Conservation (phyloP, 1,140 invertebrate species). For the Brachionus sp. region DNA sequence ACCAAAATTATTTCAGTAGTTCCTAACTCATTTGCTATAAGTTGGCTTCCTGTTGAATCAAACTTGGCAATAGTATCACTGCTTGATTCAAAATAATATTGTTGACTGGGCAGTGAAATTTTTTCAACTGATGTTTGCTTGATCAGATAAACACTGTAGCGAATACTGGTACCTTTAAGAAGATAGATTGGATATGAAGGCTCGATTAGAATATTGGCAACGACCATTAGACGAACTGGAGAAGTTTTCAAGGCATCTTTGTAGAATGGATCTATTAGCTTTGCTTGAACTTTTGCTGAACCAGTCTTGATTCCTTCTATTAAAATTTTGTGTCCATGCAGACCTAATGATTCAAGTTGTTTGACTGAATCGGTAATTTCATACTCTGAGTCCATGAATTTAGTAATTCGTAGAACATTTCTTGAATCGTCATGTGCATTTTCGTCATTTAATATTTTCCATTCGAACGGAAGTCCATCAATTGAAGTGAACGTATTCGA, state of each 20-base stretch:
- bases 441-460: conserved; percentile 18
- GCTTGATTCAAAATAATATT: not conserved
- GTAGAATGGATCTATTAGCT: conserved; percentile 22
- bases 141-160: not conserved
- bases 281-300: conserved; percentile 28
- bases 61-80: not conserved
- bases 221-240: conserved; percentile 2
- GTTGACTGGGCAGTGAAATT: not conserved
- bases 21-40: not conserved
- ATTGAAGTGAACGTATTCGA: conserved; percentile 18
- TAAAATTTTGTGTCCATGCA: conserved; percentile 9
- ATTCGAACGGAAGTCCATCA: conserved; percentile 40
- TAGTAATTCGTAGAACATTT: not conserved
- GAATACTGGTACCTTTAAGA: not conserved
- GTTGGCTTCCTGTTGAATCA: not conserved
- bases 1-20: not conserved
- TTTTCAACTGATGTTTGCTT: conserved; percentile 38
- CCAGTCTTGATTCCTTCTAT: conserved; percentile 40
- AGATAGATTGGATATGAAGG: conserved; percentile 29
- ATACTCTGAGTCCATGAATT: conserved; percentile 28
- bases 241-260: not conserved
- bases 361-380: not conserved
- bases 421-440: not conserved
- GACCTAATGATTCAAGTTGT: conserved; percentile 19
- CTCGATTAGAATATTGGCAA: conserved; percentile 39